These are phyloP conservation scores for Psix sp. DNA, from an alignment of 1,140 invertebrate species.

Conservation along the genomic window DNA sequence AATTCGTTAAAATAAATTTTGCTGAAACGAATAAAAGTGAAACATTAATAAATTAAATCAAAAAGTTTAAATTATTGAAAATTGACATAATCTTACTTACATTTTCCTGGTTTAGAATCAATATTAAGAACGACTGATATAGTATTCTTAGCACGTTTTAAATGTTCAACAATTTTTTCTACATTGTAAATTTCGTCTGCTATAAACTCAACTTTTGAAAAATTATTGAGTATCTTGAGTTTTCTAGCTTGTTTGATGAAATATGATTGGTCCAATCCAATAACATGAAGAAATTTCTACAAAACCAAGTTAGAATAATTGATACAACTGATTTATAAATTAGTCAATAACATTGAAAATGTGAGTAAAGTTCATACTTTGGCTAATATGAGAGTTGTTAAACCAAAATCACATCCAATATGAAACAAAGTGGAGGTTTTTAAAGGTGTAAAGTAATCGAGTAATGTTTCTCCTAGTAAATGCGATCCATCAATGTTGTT, in stretches of 20 bases:
- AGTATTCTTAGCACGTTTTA: neutral
- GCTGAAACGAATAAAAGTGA: too few relatives aligned
- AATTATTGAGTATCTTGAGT: slow-evolving; percentile 6
- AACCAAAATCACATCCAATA: slow-evolving; percentile 26
- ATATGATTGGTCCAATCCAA: slow-evolving; percentile 9
- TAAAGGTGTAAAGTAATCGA: slow-evolving; percentile 2
- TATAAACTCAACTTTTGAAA: slow-evolving; percentile 8
- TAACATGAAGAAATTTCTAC: slow-evolving; percentile 15
- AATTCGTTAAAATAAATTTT: slow-evolving; percentile 18
- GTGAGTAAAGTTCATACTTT: slow-evolving; percentile 10
- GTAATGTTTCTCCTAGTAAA: slow-evolving; percentile 11
- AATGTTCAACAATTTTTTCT: slow-evolving; percentile 20
- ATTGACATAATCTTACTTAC: slow-evolving; percentile 17
- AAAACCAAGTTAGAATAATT: too few relatives aligned
- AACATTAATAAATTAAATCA: slow-evolving; percentile 8
- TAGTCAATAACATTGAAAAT: slow-evolving; percentile 2
- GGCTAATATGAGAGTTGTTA: slow-evolving; percentile 20
- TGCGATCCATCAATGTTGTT: slow-evolving; percentile 11
- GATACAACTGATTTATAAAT: slow-evolving; percentile 1
- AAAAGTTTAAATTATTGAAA: slow-evolving; percentile 3
- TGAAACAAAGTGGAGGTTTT: slow-evolving; percentile 12
- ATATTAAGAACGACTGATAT: slow-evolving; percentile 21
- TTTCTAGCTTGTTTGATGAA: slow-evolving; percentile 32
- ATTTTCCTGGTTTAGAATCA: slow-evolving; percentile 28
- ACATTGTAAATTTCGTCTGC: slow-evolving; percentile 33